A percentile compares a stretch with the other conserved stretches of the same genome.
Conservation (phyloP, 2,113 vertebrate genomes). For the Chaetura pelagica region DNA sequence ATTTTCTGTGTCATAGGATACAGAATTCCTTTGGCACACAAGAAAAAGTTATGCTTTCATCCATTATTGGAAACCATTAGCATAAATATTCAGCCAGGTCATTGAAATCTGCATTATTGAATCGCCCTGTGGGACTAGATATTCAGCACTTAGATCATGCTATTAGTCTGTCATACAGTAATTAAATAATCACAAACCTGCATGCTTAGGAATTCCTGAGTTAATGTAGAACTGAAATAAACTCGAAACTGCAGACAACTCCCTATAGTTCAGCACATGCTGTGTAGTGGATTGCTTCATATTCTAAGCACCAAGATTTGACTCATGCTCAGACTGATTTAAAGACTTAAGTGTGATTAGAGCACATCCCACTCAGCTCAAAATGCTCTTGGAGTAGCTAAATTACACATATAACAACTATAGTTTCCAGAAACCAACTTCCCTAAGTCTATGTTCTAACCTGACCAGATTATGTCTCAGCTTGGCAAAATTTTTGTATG, state of each 20-base stretch:
- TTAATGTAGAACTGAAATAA: neutral
- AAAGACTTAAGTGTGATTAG: neutral
- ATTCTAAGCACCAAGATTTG: neutral
- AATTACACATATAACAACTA: neutral
- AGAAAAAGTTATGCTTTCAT: neutral
- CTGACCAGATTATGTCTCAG: neutral
- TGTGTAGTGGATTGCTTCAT: neutral
- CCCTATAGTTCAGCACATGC: neutral
- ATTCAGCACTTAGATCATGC: neutral
- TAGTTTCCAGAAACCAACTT: neutral
- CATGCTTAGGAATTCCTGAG: neutral
- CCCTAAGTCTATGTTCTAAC: neutral
- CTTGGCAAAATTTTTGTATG: neutral
- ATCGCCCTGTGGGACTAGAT: neutral
- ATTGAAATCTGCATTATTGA: neutral
- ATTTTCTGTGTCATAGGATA: neutral
- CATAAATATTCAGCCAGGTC: conserved; percentile 3
- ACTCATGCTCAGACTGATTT: neutral
- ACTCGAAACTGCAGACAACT: neutral
- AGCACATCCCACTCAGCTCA: neutral
- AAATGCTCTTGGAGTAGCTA: conserved; percentile 16
- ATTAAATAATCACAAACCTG: neutral
- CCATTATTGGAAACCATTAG: conserved; percentile 14
- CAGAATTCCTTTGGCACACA: neutral
- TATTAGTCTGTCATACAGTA: neutral